A percentile compares a stretch with the other conserved stretches of the same genome.
phyloP scores from a whole-genome alignment of 2,797 vertebrate species.

The Sciurus carolinensis region DNA sequence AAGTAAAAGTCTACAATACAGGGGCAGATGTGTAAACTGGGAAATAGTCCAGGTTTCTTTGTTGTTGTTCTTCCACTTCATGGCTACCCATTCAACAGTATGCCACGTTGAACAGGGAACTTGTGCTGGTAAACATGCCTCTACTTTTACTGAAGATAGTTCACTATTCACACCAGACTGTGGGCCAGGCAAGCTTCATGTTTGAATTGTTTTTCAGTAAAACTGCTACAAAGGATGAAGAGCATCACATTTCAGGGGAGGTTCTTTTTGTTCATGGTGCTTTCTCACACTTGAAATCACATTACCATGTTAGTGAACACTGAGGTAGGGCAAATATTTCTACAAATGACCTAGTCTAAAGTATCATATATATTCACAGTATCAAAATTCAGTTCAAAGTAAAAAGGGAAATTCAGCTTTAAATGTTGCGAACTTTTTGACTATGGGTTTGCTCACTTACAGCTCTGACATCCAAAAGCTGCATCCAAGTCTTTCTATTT shows the following conservation, averaged over 20 bases:
- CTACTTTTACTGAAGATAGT: conserved; percentile 7
- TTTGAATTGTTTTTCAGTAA: conserved; percentile 32
- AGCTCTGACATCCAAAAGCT: conserved; percentile 1
- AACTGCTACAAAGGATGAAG: conserved; percentile 41
- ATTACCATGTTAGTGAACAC: conserved; percentile 19
- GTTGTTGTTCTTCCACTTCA: conserved; percentile 8
- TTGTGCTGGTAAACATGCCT: conserved; percentile 9
- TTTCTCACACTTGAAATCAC: conserved; percentile 76
- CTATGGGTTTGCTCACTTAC: not conserved
- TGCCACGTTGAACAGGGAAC: conserved; percentile 30
- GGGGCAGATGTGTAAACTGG: conserved; percentile 85
- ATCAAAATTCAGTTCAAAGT: conserved; percentile 45
- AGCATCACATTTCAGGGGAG: not conserved
- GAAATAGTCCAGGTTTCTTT: conserved; percentile 81
- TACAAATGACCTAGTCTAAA: conserved; percentile 31
- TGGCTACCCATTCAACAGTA: not conserved
- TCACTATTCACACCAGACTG: not conserved
- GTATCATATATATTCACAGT: conserved; percentile 4
- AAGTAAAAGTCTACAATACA: conserved; percentile 82
- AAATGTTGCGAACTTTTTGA: conserved; percentile 33
- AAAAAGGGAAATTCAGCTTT: conserved; percentile 64
- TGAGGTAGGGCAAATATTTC: conserved; percentile 44
- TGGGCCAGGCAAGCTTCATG: not conserved
- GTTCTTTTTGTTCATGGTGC: not conserved
- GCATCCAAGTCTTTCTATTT: not conserved